Evolutionary conservation across 2,113 vertebrate genomes (phyloP).

Genomic region (Pollimyrus isidori): DNA sequence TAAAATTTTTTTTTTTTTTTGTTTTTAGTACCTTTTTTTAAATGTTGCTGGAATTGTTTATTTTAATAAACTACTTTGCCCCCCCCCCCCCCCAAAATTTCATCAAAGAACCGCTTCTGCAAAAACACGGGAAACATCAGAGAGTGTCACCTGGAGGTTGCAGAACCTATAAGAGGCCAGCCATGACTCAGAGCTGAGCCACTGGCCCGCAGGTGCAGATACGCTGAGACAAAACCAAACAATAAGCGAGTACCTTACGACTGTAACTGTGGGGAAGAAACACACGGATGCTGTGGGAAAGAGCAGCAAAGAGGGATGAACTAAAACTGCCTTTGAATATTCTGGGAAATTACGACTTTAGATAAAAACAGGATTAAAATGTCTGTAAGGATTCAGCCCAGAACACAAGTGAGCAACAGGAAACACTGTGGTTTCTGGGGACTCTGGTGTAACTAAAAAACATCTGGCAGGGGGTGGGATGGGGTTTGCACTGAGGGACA

Average conservation of each 20-base stretch:
- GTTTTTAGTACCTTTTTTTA: no score
- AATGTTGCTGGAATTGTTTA: no score
- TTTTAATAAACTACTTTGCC: no score
- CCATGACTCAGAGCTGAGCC: neutral
- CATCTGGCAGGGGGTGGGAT: neutral
- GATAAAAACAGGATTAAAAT: neutral
- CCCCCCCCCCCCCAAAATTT: neutral
- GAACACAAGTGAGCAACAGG: neutral
- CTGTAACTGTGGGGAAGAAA: neutral
- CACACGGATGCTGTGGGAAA: neutral
- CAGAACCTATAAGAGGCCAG: neutral
- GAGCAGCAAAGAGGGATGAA: neutral
- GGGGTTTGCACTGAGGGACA: neutral
- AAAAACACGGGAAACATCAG: neutral
- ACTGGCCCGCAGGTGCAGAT: neutral
- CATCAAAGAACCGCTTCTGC: neutral
- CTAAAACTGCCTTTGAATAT: neutral
- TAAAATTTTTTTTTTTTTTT: no score
- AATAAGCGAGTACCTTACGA: neutral
- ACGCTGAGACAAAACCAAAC: constrained; percentile 6
- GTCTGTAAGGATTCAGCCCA: neutral
- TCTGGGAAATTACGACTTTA: neutral
- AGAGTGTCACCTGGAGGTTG: neutral
- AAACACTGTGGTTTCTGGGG: neutral
- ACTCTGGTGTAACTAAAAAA: neutral